Evolutionary conservation across 2,888 invertebrate genomes (phyloP).

Genomic region (Heteromurus nitidus): DNA sequence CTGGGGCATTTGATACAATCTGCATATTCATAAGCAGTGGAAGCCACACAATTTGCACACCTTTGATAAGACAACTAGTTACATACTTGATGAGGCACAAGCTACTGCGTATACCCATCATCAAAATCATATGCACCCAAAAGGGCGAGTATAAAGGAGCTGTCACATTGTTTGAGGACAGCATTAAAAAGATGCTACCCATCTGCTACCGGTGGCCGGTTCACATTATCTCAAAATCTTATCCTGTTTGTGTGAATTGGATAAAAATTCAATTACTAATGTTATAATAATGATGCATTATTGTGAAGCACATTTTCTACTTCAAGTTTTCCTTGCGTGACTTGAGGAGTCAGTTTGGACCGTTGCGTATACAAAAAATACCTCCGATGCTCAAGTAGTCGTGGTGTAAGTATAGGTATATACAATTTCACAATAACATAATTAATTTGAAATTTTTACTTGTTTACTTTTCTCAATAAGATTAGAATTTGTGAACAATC

Average conservation of each 20-base stretch:
- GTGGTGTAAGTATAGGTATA: not conserved
- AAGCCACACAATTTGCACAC: slow-evolving; percentile 22
- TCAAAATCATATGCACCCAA: not conserved
- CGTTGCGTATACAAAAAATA: not conserved
- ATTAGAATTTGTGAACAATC: not conserved
- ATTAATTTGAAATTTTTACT: slow-evolving; percentile 34
- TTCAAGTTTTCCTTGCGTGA: slow-evolving; percentile 26
- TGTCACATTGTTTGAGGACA: slow-evolving; percentile 11
- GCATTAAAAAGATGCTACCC: slow-evolving; percentile 10
- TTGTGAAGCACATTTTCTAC: not conserved
- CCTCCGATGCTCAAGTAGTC: not conserved
- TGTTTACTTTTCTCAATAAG: slow-evolving; percentile 17
- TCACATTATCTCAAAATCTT: not conserved
- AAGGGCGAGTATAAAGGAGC: not conserved
- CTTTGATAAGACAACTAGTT: slow-evolving; percentile 24
- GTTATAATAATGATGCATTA: not conserved
- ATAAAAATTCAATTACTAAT: not conserved
- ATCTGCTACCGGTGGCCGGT: not conserved
- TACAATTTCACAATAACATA: slow-evolving; percentile 11
- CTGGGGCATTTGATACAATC: slow-evolving; percentile 8
- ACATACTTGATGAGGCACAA: not conserved
- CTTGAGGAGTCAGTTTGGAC: slow-evolving; percentile 14
- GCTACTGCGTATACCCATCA: not conserved
- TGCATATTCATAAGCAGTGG: slow-evolving; percentile 17
- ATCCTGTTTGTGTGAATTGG: not conserved